Evolutionary conservation across 2,113 vertebrate species (phyloP).

Genomic region (Siphamia tubifer): DNA sequence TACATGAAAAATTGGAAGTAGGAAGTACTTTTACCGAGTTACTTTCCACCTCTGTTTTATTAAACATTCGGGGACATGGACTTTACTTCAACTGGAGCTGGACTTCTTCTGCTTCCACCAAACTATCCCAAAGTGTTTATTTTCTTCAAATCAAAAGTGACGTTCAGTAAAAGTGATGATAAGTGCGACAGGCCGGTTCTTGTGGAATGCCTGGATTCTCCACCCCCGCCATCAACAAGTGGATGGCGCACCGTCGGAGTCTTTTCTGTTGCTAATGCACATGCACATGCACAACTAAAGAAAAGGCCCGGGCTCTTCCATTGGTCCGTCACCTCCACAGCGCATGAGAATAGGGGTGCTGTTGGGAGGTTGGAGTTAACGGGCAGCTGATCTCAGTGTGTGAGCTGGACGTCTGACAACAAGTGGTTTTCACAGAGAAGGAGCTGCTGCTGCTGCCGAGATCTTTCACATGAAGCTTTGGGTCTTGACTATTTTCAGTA

Average conservation of each 20-base stretch:
- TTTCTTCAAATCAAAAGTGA: too few relatives aligned
- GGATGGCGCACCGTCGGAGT: conserved; percentile 43
- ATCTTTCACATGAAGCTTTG: neutral
- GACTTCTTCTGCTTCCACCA: too few relatives aligned
- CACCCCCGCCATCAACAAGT: conserved; percentile 71
- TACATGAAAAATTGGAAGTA: too few relatives aligned
- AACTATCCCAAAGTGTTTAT: too few relatives aligned
- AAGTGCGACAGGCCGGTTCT: too few relatives aligned
- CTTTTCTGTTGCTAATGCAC: conserved; percentile 75
- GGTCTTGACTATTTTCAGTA: neutral
- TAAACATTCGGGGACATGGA: too few relatives aligned
- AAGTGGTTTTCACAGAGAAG: conserved; percentile 50
- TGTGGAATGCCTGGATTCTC: too few relatives aligned
- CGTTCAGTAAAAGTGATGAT: too few relatives aligned
- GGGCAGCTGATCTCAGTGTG: conserved; percentile 46
- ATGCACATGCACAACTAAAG: conserved; percentile 23
- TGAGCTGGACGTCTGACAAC: conserved; percentile 49
- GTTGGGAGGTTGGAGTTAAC: conserved; percentile 54
- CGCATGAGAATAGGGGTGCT: conserved; percentile 45
- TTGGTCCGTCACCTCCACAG: conserved; percentile 61
- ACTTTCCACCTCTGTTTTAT: too few relatives aligned
- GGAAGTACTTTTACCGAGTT: too few relatives aligned
- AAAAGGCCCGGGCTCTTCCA: conserved; percentile 31
- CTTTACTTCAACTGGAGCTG: too few relatives aligned
- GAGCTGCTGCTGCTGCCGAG: neutral